These are phyloP conservation scores for Siderastrea radians DNA, from an alignment of 92 coral and sea anemone genomes.

Conservation along the genomic window DNA sequence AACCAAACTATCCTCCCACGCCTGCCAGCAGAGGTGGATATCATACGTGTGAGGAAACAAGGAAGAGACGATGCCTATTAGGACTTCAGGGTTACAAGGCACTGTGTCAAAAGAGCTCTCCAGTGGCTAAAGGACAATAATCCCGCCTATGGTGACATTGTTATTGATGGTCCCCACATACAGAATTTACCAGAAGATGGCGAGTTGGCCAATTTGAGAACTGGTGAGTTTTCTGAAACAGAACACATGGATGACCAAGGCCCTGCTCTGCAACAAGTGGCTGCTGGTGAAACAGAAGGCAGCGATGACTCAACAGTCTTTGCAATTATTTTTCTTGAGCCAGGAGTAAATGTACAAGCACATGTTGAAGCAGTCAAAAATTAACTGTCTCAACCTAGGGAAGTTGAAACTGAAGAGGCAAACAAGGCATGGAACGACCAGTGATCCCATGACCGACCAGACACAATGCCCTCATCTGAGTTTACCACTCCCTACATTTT, in stretches of 20 bases:
- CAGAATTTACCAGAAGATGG: conserved; percentile 26
- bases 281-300: conserved; percentile 20
- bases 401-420: conserved; percentile 7
- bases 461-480: conserved; percentile 37
- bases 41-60: conserved; percentile 26
- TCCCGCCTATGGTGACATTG: conserved; percentile 27
- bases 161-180: conserved; percentile 43
- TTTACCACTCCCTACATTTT: conserved; percentile 26
- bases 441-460: conserved; percentile 62
- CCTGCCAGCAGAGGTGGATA: too few relatives aligned
- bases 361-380: conserved; percentile 25
- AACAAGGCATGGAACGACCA: conserved; percentile 12
- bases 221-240: conserved; percentile 39
- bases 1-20: conserved; percentile 48
- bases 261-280: conserved; percentile 38
- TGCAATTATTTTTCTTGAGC: conserved; percentile 49
- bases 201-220: conserved; percentile 32
- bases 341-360: conserved; percentile 47
- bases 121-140: conserved; percentile 45
- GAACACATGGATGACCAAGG: conserved; percentile 32
- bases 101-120: conserved; percentile 42
- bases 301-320: conserved; percentile 47
- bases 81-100: conserved; percentile 52
- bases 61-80: conserved; percentile 62
- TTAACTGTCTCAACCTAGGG: conserved; percentile 20